phyloP scores from a whole-genome alignment of 2,113 vertebrate genomes.

The Alligator mississippiensis region DNA sequence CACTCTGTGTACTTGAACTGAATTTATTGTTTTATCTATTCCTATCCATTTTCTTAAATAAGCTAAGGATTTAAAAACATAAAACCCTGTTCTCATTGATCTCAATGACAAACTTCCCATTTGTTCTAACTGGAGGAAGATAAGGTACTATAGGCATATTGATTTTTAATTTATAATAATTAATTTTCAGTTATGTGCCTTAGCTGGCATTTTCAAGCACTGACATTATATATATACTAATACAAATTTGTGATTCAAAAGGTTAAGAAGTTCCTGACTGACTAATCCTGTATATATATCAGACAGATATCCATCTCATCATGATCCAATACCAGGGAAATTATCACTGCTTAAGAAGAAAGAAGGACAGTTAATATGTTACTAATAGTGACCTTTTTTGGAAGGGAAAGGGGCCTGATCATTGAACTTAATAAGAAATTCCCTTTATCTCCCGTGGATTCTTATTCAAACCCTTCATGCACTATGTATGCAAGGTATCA shows the following conservation, averaged over 20 bases:
- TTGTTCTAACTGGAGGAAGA: neutral
- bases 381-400: neutral
- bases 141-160: neutral
- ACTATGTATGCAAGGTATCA: neutral
- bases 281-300: neutral
- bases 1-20: neutral
- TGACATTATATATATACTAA: neutral
- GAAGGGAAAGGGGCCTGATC: neutral
- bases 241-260: neutral
- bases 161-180: neutral
- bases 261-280: neutral
- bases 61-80: neutral
- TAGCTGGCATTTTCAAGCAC: neutral
- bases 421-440: neutral
- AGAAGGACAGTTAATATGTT: neutral
- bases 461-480: neutral
- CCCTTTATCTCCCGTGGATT: neutral
- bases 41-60: neutral
- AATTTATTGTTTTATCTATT: neutral
- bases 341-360: neutral
- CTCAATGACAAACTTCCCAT: neutral
- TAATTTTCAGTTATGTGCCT: neutral
- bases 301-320: too few species aligned
- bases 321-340: neutral
- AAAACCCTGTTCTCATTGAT: neutral